Base-by-base conservation (phyloP, 1,140 invertebrate species). In the Pollicipes pollicipes region DNA sequence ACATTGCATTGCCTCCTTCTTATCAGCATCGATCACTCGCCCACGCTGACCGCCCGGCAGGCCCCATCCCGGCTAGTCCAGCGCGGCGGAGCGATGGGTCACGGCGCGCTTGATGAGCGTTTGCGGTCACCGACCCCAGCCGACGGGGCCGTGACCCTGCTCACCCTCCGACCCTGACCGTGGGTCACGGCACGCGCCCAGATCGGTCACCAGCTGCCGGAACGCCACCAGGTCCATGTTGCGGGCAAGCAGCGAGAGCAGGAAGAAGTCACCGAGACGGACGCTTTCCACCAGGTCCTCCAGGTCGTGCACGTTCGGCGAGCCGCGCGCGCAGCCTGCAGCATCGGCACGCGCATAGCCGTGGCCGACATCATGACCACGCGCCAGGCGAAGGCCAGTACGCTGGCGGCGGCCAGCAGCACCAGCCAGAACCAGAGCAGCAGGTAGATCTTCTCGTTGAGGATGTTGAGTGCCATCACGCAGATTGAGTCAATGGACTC, bases 401-500 rank as follows among this genome's bases (percentile, higher is more conserved):
- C 75, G 8, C 75, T 77, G 69, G 78, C 68, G 31, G 77, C 69
- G 3, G 75, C 74, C 45, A 79, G 66, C 30, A 77, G 73, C 30
- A 78, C 71, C 27, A 80, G 76, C 80, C 80, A 81, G 73, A 81
- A 81, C 80, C 80, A 81, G 27, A 81, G 72, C 71, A 79, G 77
- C 0, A 85, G 83, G 78, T 89, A 93, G 45, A 93, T 90, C 81
- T 93, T 93, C 77, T 93, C 90, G 77, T 93, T 90, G 75, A 93
- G 85, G 69, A 93, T 86, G 78, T 93, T 93, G 66, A 91, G 80
- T 0, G 90, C 88, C 85, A 92, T 88, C 1, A 92, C 85, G 74
- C 90, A 92, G 71, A 92, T 82, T 0, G 88, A 87, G 75, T 92
- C 90, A 77, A 66, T 66, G 64, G 3, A 28, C 28, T 66, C 45